Percentiles rank a stretch among this genome's conserved stretches.
These are phyloP conservation scores for Argyresthia albistria DNA, from an alignment of 2,888 invertebrate species.

Conservation along the genomic window DNA sequence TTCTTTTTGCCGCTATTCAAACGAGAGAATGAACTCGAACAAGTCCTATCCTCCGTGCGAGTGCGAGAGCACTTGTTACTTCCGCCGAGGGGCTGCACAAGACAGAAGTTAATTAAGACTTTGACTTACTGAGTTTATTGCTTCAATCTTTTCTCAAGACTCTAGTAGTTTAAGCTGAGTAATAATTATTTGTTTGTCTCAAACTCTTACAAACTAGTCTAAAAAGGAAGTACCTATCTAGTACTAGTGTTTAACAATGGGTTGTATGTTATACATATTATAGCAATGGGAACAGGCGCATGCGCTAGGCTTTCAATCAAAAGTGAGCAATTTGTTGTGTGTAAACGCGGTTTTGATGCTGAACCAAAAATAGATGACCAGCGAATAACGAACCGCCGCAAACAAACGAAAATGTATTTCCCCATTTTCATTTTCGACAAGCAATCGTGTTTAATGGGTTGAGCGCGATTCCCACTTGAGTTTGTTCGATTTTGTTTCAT, in stretches of 20 bases:
- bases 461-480: conserved; percentile 61
- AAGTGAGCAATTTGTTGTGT: conserved; percentile 54
- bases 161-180: not conserved
- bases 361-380: conserved; percentile 55
- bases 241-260: too few species aligned
- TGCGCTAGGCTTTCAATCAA: conserved; percentile 31
- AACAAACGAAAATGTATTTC: conserved; percentile 60
- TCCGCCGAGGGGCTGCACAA: not conserved
- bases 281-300: too few species aligned
- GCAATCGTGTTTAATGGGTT: conserved; percentile 64
- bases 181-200: not conserved
- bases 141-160: not conserved
- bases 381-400: conserved; percentile 32
- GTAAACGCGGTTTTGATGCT: conserved; percentile 50
- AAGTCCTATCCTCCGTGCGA: conserved; percentile 22
- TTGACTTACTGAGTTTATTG: not conserved
- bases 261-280: too few species aligned
- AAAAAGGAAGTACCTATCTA: too few species aligned
- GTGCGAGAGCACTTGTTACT: not conserved
- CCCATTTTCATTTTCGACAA: conserved; percentile 66
- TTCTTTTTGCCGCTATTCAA: conserved; percentile 46
- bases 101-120: conserved; percentile 2
- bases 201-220: too few species aligned
- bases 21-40: conserved; percentile 54
- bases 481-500: conserved; percentile 60